Evolutionary conservation across 2,797 vertebrate genomes (phyloP).

Genomic region (Garrulus glandarius): DNA sequence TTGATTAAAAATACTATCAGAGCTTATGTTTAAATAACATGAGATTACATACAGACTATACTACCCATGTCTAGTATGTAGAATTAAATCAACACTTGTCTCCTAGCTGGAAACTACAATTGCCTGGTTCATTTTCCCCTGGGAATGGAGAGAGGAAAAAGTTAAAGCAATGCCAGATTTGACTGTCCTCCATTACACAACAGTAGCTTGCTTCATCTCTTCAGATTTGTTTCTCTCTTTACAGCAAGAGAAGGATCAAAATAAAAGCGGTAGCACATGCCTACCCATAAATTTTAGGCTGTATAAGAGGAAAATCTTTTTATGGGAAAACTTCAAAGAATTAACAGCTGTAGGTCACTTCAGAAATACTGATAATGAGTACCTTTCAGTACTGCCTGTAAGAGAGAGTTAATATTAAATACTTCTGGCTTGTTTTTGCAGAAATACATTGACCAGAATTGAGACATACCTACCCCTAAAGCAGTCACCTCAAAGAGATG

Average conservation of each 20-base stretch:
- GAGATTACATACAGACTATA: background rate
- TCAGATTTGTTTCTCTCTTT: background rate
- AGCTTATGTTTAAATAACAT: background rate
- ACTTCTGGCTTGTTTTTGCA: background rate
- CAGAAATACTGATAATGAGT: background rate
- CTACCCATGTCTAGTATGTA: background rate
- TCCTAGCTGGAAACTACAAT: background rate
- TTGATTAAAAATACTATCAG: background rate
- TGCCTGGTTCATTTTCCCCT: background rate
- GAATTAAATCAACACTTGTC: background rate
- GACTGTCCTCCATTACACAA: background rate
- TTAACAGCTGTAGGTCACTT: background rate
- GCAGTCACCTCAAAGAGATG: background rate
- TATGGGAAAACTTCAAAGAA: background rate
- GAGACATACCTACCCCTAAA: background rate
- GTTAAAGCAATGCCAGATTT: background rate
- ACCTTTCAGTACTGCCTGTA: background rate
- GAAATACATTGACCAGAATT: background rate
- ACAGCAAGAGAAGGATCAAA: background rate
- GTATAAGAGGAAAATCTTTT: background rate
- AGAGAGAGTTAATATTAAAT: background rate
- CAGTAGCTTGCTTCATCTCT: background rate
- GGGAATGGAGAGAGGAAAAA: background rate
- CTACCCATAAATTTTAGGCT: background rate
- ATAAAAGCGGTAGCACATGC: background rate